Evolutionary conservation across 2,888 invertebrate genomes (phyloP), one percentile per base, ranked within the genome.

Genomic region (Stictocephala bisonia): DNA sequence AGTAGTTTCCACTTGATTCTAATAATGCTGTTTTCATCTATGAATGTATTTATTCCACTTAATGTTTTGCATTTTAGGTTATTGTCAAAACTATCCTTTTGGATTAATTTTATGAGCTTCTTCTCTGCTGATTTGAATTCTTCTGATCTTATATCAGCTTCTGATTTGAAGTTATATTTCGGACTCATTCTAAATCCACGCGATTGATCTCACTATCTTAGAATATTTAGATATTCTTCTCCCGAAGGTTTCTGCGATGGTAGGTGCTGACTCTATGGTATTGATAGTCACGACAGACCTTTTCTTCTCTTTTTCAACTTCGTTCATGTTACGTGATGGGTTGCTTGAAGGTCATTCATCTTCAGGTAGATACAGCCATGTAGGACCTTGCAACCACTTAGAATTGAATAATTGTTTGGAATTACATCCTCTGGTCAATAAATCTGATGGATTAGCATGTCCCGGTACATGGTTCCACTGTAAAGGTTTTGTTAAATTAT

Each of bases 351-450:
- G 56, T 31, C 31, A 56, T 15, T 69, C 40, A 6, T 70, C 9
- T 26, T 48, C 31, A n/a, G n/a, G n/a, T n/a, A n/a, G n/a, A 48
- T 58, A 60, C 20, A 82, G 71, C 81, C 81, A 82, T 6, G 44
- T 22, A 7, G 80, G 81, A 13, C 81, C n/a, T 73, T 78, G 73
- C 82, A 80, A 82, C 81, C 81, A 82, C 76, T 72, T 56, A 3
- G n/a, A n/a, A n/a, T n/a, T n/a, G 6, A 79, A 6, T 3, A 82
- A 75, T 22, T 79, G 71, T 44, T 75, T 51, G 3, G 78, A 74
- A 7, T 66, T 60, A 71, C 81, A 81, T 4, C 81, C 81, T 35
- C 81, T 58, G 1, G 81, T 82, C 6, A 81, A 80, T 11, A 81
- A 67, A 72, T 82, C 81, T 1, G 81, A 81, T 9, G 81, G 81